Base-by-base conservation (phyloP, 2,113 vertebrate species). In the Ptychochromis oligacanthus region DNA sequence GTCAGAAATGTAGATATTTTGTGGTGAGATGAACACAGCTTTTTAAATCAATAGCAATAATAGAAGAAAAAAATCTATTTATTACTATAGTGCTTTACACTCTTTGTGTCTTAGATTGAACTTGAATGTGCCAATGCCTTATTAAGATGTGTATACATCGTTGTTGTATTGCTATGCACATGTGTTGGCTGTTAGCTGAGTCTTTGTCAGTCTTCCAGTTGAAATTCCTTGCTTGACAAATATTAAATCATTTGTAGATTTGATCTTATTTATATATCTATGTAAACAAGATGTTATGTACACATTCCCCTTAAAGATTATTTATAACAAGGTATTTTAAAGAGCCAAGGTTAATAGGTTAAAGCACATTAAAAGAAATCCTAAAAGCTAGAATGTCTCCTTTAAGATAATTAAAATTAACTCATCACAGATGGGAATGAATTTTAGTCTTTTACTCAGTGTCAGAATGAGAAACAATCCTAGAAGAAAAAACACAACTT, bases 31-130 rank as follows among this genome's bases (percentile, higher is more conserved):
- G 61, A 92, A 88, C 87, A 92, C 87, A 88, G 83, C 89, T 92
- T 93, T 93, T 90, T 75, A 90, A 94, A 94, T 94, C 91, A 89
- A 80, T 92, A 93, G 93, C 91, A 93, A 94, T 93, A 93, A 93
- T 90, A 94, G 89, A 87, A 86, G 58, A 55, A 67, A 75, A 56
- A 85, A 49, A 88, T 89, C 67, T 94, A 93, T 94, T 93, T 91
- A 93, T 94, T 92, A 89, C 82, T 88, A 59, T 93, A 82, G 91
- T 94, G 91, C 93, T 93, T 94, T 92, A 94, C 91, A 93, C 91
- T 93, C 80, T 88, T 83, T 24, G 90, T 95, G 92, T 94, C 92
- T 92, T 93, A 91, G 89, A 90, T 85, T 91, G 64, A 94, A 94
- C 92, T 91, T 92, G 93, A 94, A 94, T 75, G 93, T 93, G 94